Conservation (phyloP, 2,888 invertebrate species). For the Microctonus aethiopoides region DNA sequence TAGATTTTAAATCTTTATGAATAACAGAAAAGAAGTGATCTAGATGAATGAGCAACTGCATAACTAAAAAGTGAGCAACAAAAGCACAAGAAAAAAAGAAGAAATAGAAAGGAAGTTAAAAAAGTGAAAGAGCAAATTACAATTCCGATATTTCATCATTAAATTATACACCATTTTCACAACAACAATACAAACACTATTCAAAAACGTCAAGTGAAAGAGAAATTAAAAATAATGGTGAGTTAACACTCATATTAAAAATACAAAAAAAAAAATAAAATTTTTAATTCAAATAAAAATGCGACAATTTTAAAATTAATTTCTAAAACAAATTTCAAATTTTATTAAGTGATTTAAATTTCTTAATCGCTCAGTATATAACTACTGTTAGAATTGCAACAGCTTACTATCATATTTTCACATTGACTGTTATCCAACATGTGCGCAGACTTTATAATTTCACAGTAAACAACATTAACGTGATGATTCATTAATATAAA, state of each 20-base stretch:
- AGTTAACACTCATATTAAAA: background rate
- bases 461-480: background rate
- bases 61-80: no score
- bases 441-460: background rate
- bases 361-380: background rate
- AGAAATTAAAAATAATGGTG: background rate
- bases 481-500: background rate
- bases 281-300: background rate
- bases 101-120: no score
- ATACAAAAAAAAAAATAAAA: background rate
- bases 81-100: no score
- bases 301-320: background rate
- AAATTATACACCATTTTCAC: background rate
- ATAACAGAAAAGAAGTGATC: no score
- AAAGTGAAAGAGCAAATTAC: no score
- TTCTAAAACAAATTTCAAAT: background rate
- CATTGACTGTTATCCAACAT: background rate
- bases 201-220: background rate
- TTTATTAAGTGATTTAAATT: background rate
- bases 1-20: no score
- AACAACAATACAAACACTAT: background rate
- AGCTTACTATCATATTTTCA: background rate
- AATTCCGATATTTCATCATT: no score
- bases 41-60: no score
- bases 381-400: background rate